Evolutionary conservation across 2,113 vertebrate species (phyloP).

Genomic region (Albula glossodonta): DNA sequence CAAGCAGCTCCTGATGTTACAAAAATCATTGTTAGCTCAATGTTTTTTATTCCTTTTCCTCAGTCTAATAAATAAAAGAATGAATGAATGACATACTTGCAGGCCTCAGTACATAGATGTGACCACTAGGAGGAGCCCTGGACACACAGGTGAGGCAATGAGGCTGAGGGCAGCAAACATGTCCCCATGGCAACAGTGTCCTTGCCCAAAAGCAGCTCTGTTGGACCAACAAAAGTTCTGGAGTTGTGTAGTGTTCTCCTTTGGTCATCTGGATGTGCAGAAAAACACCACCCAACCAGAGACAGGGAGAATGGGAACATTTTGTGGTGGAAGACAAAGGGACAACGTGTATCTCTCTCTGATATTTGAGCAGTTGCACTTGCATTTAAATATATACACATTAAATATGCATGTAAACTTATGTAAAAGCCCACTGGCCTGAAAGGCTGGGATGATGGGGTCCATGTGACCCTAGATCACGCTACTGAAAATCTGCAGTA

Average conservation of each 20-base stretch:
- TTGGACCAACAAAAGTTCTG: background rate
- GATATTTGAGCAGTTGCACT: background rate
- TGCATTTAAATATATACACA: background rate
- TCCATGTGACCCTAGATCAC: background rate
- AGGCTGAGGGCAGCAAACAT: background rate
- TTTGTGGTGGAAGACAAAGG: background rate
- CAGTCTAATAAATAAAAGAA: background rate
- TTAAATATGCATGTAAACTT: background rate
- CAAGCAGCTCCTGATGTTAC: too few relatives aligned
- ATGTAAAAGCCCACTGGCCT: background rate
- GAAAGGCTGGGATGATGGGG: background rate
- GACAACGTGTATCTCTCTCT: background rate
- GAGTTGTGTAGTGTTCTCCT: background rate
- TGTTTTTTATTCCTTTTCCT: background rate
- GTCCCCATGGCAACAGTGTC: slow-evolving; percentile 1
- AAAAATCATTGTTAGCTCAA: too few relatives aligned
- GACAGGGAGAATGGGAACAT: background rate
- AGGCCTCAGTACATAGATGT: background rate
- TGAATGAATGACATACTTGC: background rate
- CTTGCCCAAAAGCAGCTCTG: background rate
- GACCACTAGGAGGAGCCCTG: background rate
- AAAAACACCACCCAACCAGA: background rate
- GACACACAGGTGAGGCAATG: background rate
- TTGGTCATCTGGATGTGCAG: background rate
- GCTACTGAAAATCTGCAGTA: background rate